These are phyloP conservation scores for Temnopleurus reevesii DNA, from an alignment of 53 echinoderm and acorn worm genomes.

Conservation along the genomic window DNA sequence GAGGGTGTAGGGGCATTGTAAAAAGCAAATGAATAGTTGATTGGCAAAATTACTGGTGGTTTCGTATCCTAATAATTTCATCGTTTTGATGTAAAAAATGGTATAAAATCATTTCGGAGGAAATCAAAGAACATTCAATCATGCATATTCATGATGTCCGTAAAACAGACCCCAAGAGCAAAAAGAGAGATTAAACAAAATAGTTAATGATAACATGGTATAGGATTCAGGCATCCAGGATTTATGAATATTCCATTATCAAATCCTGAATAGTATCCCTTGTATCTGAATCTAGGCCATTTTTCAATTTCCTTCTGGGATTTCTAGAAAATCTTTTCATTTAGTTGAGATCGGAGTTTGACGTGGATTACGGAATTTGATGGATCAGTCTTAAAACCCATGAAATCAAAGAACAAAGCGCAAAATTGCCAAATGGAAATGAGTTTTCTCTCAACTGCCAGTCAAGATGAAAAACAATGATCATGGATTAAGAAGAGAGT, in stretches of 20 bases:
- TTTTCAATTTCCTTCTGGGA: neutral
- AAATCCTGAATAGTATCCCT: neutral
- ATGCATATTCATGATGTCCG: neutral
- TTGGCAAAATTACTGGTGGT: too few relatives aligned
- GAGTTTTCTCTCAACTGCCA: neutral
- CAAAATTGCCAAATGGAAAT: neutral
- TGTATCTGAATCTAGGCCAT: neutral
- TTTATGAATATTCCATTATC: neutral
- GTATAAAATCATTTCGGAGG: too few relatives aligned
- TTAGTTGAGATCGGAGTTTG: neutral
- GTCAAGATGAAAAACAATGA: neutral
- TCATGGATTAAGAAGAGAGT: neutral
- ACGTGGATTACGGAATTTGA: neutral
- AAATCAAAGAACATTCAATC: neutral
- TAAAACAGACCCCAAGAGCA: neutral
- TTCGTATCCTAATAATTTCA: too few relatives aligned
- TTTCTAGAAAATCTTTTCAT: neutral
- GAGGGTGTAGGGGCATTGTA: too few relatives aligned
- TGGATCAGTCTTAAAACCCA: neutral
- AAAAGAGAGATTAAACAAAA: neutral
- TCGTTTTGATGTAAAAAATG: too few relatives aligned
- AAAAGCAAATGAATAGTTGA: too few relatives aligned
- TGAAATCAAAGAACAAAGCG: neutral
- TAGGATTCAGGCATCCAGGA: neutral
- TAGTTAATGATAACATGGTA: too few relatives aligned